Conservation (phyloP, 2,113 vertebrate genomes). For the Neodon shergylaensis region DNA sequence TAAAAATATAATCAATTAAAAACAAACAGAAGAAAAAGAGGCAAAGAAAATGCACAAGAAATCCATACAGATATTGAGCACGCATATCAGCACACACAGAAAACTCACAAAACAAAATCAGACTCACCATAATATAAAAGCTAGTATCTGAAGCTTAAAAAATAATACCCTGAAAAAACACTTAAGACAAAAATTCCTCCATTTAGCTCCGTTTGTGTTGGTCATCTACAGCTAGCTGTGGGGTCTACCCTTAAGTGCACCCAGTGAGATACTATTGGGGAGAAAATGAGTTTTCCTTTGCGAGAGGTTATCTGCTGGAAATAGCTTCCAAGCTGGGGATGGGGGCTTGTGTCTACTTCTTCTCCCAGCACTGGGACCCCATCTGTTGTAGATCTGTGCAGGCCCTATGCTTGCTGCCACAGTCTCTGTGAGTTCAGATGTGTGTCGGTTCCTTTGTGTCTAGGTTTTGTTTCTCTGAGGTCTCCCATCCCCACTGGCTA, state of each 20-base stretch:
- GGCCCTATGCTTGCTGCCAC: not conserved
- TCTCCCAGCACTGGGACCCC: not conserved
- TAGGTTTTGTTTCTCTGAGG: not conserved
- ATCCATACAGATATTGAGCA: not conserved
- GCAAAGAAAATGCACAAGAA: not conserved
- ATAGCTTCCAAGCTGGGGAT: not conserved
- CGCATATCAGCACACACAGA: not conserved
- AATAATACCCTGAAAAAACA: not conserved
- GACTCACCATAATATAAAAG: not conserved
- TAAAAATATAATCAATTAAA: not conserved
- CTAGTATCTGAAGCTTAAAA: not conserved
- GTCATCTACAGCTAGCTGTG: not conserved
- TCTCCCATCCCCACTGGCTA: not conserved
- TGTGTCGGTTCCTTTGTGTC: not conserved
- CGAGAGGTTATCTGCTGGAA: not conserved
- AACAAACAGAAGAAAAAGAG: not conserved
- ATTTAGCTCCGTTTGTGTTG: not conserved
- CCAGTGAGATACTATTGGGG: not conserved
- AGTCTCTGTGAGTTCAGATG: not conserved
- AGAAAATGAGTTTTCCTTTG: not conserved
- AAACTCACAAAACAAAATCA: not conserved
- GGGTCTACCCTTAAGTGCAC: not conserved
- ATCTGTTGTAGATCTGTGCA: not conserved
- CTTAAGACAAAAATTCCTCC: not conserved
- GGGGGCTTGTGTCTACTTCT: not conserved